Evolutionary conservation across 2,797 vertebrate genomes (phyloP).

Genomic region (Malacoctenus gilli): DNA sequence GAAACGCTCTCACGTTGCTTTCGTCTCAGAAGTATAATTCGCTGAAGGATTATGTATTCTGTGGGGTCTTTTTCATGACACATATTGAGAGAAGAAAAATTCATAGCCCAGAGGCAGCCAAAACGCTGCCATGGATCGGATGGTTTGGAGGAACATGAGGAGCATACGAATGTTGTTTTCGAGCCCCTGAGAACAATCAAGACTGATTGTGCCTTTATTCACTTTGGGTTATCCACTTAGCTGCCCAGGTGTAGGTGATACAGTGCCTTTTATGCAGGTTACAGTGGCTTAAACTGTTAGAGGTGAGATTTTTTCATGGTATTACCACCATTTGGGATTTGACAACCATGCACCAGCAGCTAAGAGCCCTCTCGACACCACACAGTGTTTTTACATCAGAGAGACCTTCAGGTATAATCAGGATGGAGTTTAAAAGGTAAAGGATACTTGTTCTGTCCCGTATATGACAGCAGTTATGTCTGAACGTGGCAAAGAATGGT

Average conservation of each 20-base stretch:
- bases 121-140: no score
- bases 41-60: no score
- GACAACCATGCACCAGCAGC: not conserved
- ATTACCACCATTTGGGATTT: not conserved
- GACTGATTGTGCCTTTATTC: no score
- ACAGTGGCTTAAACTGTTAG: not conserved
- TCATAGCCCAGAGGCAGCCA: no score
- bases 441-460: constrained; percentile 7
- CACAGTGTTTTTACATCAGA: not conserved
- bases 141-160: no score
- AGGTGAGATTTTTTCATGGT: constrained; percentile 7
- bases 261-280: not conserved
- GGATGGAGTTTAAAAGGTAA: not conserved
- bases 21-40: no score
- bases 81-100: no score
- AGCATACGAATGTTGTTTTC: no score
- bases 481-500: constrained; percentile 21
- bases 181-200: no score
- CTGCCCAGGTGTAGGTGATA: constrained; percentile 1
- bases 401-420: not conserved
- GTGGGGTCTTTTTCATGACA: no score
- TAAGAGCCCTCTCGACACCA: not conserved
- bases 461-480: constrained; percentile 24
- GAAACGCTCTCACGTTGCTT: no score
- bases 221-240: constrained; percentile 17